Evolutionary conservation across 2,113 vertebrate genomes (phyloP), one percentile per base, ranked within the genome.

Genomic region (Bungarus multicinctus): DNA sequence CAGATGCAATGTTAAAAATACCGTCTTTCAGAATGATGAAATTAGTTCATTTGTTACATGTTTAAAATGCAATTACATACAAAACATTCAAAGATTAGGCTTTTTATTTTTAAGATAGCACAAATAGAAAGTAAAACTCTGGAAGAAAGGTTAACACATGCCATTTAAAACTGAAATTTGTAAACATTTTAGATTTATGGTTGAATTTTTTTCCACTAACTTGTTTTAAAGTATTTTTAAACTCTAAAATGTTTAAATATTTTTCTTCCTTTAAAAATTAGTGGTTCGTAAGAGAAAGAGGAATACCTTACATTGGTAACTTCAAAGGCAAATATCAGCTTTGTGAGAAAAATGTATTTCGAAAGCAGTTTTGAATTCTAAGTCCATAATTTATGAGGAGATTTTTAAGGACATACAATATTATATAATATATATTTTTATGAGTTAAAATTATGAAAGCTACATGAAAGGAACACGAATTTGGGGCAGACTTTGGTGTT

Each of bases 91-190:
- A 64, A 69, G 20, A 30, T 89, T 81, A 74, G 18, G 22, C 16
- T 74, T 87, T 30, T 55, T 43, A 9, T 85, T 90, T 60, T 91
- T 58, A 87, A 30, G 53, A 50, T 8, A 8, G 55, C 25, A 50
- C 34, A 69, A 92, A 88, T 52, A 88, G 87, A 85, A 64, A 91
- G 55, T n/a, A 88, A 69, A 92, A 53, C 58, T 27, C n/a, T 92
- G 57, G 3, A 23, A 52, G 55, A 91, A 64, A 64, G 69, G 69
- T 45, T 55, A 18, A 85, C 4, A 4, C 14, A 2, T 91, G 53
- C 27, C 20, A 25, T 92, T 69, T 53, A 74, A 27, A 88, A 92
- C 57, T 54, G 58, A 92, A 39, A 25, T 60, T 39, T 88, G 55
- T 69, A 43, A 92, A 88, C 25, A 74, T 69, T 58, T 85, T 87